Conservation (phyloP, 2,797 vertebrate species). For the Buphagus erythrorhynchus region DNA sequence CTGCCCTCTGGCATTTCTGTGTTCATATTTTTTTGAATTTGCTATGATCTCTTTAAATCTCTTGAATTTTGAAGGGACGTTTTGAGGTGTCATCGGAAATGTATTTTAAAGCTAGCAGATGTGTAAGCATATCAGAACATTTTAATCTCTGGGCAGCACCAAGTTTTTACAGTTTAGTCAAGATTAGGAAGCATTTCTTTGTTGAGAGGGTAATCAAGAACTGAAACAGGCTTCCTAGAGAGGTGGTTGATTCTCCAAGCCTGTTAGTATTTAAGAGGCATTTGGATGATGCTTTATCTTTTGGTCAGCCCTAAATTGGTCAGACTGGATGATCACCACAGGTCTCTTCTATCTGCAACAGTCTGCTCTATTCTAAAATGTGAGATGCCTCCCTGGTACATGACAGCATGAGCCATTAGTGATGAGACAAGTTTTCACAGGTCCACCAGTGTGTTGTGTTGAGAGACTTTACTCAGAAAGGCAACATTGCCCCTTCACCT, state of each 20-base stretch:
- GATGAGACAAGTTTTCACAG: background rate
- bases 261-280: background rate
- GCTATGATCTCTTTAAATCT: background rate
- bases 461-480: background rate
- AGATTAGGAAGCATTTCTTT: background rate
- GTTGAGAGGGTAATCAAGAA: background rate
- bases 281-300: background rate
- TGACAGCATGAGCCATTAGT: background rate
- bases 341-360: background rate
- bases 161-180: background rate
- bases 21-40: rapidly evolving
- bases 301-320: background rate
- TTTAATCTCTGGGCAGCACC: background rate
- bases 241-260: background rate
- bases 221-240: background rate
- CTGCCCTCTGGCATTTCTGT: background rate
- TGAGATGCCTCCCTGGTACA: background rate
- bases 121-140: background rate
- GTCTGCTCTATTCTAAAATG: background rate
- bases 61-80: background rate
- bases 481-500: background rate
- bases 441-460: background rate
- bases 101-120: background rate
- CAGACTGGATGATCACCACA: background rate
- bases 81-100: background rate